Percentiles rank a stretch among this genome's conserved stretches.
Conservation (phyloP, 2,888 invertebrate species). For the Teleiodes luculella region DNA sequence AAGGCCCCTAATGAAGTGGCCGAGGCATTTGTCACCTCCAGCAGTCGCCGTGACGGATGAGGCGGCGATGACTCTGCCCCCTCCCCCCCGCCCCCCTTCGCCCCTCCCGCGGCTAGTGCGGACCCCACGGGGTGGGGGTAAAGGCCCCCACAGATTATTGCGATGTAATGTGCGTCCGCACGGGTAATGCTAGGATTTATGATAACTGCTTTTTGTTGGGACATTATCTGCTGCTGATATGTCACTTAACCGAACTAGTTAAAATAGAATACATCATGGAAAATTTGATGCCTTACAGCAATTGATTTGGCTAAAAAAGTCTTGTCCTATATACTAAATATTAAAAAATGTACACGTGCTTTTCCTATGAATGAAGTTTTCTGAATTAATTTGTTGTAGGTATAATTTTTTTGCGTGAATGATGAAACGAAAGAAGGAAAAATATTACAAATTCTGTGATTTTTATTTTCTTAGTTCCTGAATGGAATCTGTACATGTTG, state of each 20-base stretch:
- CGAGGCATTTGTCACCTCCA: conserved; percentile 59
- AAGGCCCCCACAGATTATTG: conserved; percentile 7
- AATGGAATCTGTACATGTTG: too few relatives aligned
- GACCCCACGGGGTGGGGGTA: not conserved
- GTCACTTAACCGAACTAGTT: too few relatives aligned
- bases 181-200: not conserved
- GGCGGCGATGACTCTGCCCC: conserved; percentile 8
- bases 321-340: too few relatives aligned
- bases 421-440: too few relatives aligned
- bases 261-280: not conserved
- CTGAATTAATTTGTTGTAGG: too few relatives aligned
- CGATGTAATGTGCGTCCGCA: conserved; percentile 9
- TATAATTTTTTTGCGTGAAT: too few relatives aligned
- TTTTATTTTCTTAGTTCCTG: too few relatives aligned
- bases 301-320: too few relatives aligned
- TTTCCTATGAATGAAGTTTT: too few relatives aligned
- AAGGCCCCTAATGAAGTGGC: conserved; percentile 44
- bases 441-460: too few relatives aligned
- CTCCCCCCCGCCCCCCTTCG: not conserved
- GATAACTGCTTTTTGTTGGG: not conserved
- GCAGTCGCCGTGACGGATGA: conserved; percentile 58
- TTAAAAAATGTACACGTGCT: too few relatives aligned
- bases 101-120: not conserved
- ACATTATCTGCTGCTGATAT: not conserved
- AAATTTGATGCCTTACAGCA: too few relatives aligned